phyloP scores from a whole-genome alignment of 2,888 invertebrate species.

The Ophioninae sp. region DNA sequence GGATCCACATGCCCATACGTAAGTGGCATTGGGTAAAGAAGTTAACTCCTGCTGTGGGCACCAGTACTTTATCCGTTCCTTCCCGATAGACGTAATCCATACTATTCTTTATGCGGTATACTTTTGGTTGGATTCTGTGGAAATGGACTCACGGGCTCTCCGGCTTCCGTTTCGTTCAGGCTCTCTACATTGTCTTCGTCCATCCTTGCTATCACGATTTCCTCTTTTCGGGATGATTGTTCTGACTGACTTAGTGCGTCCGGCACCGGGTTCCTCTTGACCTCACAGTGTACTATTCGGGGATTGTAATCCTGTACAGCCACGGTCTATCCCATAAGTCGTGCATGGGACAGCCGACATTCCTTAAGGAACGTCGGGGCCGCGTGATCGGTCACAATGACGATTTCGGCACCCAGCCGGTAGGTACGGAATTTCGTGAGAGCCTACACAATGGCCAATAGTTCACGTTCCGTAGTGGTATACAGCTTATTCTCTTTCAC shows the following conservation, averaged over 20 bases:
- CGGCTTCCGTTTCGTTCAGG: no score
- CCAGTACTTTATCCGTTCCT: background rate
- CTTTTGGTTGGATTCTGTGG: no score
- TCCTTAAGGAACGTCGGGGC: slow-evolving; percentile 38
- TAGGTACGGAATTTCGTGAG: slow-evolving; percentile 41
- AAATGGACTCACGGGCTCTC: no score
- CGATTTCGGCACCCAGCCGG: slow-evolving; percentile 27
- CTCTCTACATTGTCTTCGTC: background rate
- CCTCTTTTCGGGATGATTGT: no score
- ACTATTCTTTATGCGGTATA: no score
- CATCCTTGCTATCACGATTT: background rate
- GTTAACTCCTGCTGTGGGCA: background rate
- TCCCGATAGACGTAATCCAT: no score
- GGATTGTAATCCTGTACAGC: slow-evolving; percentile 44
- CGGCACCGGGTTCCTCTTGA: slow-evolving; percentile 27
- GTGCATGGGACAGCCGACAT: slow-evolving; percentile 25
- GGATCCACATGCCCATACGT: slow-evolving; percentile 13
- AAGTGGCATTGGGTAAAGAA: no score
- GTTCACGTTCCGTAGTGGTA: slow-evolving; percentile 46
- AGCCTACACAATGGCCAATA: slow-evolving; percentile 38
- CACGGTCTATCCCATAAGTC: slow-evolving; percentile 41
- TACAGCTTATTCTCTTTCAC: slow-evolving; percentile 31
- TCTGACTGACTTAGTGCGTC: slow-evolving; percentile 20
- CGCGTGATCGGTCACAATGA: slow-evolving; percentile 43
- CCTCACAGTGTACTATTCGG: slow-evolving; percentile 25